phyloP scores from a whole-genome alignment of 2,113 vertebrate genomes.

The Mystacornis crossleyi region DNA sequence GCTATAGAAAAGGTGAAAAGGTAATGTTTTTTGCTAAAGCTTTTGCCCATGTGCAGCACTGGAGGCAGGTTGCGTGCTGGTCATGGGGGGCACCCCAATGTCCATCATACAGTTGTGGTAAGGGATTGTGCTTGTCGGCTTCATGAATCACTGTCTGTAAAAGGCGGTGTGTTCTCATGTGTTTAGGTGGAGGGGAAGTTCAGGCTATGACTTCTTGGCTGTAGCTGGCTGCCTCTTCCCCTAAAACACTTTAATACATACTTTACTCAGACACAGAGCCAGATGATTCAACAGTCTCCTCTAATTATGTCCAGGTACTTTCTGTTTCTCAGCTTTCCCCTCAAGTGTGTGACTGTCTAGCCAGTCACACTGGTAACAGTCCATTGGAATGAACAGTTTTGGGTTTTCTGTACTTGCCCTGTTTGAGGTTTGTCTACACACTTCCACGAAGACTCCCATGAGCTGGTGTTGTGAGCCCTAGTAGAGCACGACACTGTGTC shows the following conservation, averaged over 20 bases:
- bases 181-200: neutral
- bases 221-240: neutral
- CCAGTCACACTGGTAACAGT: neutral
- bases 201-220: neutral
- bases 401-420: neutral
- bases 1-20: neutral
- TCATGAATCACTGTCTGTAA: neutral
- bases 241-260: neutral
- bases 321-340: neutral
- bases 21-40: neutral
- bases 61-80: accelerated
- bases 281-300: neutral
- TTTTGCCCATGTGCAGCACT: neutral
- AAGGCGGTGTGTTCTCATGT: accelerated
- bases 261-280: neutral
- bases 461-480: neutral
- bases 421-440: neutral
- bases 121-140: accelerated
- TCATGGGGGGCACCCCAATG: neutral
- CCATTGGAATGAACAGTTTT: neutral
- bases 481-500: neutral
- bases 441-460: neutral
- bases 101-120: accelerated
- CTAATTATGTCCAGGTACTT: neutral
- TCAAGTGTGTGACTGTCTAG: neutral